phyloP scores from a whole-genome alignment of 2,113 vertebrate species.

The Oncorhynchus gorbuscha region DNA sequence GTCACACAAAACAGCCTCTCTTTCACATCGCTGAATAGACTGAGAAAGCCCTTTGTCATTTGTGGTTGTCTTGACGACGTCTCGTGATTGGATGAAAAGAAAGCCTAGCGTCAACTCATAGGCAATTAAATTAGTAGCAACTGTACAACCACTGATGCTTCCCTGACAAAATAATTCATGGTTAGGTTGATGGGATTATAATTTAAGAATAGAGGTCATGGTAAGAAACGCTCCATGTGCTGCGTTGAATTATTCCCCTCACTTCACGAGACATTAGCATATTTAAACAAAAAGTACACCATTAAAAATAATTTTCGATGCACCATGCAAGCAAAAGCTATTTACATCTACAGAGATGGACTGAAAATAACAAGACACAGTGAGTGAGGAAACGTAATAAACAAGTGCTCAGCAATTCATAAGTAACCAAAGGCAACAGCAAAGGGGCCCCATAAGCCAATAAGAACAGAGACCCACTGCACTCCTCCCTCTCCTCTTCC shows the following conservation, averaged over 20 bases:
- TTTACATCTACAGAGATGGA: too few species aligned
- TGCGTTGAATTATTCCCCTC: too few species aligned
- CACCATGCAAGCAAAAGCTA: too few species aligned
- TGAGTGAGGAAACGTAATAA: too few species aligned
- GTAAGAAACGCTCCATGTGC: too few species aligned
- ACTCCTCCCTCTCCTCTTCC: constrained; percentile 3
- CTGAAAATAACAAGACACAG: too few species aligned
- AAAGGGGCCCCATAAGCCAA: too few species aligned
- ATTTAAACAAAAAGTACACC: too few species aligned
- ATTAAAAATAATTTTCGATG: too few species aligned
- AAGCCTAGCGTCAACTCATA: constrained; percentile 54
- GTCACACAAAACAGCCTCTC: constrained; percentile 58
- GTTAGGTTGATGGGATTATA: neutral
- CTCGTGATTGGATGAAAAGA: constrained; percentile 60
- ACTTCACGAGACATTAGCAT: too few species aligned
- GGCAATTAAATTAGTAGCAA: constrained; percentile 61
- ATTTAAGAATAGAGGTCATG: neutral
- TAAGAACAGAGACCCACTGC: neutral
- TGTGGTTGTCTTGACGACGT: constrained; percentile 74
- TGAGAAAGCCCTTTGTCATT: constrained; percentile 73
- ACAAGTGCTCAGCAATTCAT: too few species aligned
- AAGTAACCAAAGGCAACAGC: too few species aligned
- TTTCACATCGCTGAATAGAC: constrained; percentile 68
- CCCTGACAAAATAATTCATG: neutral
- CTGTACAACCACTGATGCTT: neutral